phyloP scores from a whole-genome alignment of 2,113 vertebrate genomes.

The Amblyornis subalaris region DNA sequence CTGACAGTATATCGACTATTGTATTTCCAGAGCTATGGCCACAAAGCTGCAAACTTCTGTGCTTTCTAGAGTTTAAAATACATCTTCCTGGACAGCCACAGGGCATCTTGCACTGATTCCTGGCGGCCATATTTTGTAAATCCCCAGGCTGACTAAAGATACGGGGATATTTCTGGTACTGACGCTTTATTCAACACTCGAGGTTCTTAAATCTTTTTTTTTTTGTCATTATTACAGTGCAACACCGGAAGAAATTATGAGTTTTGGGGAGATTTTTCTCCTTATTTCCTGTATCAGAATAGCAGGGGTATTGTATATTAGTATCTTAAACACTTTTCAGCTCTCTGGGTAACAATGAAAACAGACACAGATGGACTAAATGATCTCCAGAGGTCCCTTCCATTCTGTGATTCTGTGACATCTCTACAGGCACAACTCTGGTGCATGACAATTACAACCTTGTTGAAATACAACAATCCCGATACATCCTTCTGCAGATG shows the following conservation, averaged over 20 bases:
- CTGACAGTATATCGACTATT: not conserved
- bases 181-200: not conserved
- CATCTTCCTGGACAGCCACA: not conserved
- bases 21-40: not conserved
- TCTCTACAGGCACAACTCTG: not conserved
- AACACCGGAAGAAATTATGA: not conserved
- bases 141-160: not conserved
- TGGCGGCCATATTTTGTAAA: not conserved
- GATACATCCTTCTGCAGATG: not conserved
- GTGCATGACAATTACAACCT: not conserved
- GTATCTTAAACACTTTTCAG: slow-evolving; percentile 18
- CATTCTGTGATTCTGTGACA: not conserved
- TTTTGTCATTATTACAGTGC: not conserved
- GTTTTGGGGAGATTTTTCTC: not conserved
- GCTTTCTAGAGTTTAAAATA: not conserved
- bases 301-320: not conserved
- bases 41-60: not conserved
- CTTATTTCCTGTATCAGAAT: not conserved
- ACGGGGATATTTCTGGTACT: not conserved
- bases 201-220: not conserved
- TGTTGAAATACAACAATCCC: not conserved
- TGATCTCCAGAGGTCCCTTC: not conserved
- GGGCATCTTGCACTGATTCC: not conserved
- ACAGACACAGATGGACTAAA: not conserved
- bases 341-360: not conserved